These are phyloP conservation scores for Catalaphyllia jardinei DNA, from an alignment of 64 coral and sea anemone genomes.

Conservation along the genomic window DNA sequence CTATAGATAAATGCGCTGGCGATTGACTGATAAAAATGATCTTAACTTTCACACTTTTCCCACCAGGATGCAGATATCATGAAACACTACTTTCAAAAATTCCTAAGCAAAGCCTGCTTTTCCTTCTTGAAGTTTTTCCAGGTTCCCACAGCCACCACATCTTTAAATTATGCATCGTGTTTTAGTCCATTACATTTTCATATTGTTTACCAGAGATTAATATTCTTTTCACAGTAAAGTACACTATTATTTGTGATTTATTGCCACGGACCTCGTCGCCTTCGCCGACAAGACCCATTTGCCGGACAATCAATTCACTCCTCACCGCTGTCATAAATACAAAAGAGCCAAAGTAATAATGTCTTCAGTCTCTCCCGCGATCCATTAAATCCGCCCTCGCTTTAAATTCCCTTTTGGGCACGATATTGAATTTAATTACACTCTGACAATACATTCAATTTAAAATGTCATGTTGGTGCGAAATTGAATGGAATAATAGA, in stretches of 20 bases:
- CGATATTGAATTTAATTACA: conserved; percentile 23
- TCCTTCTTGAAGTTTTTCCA: not conserved
- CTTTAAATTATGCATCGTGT: conserved; percentile 8
- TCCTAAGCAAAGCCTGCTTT: not conserved
- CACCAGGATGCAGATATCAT: not conserved
- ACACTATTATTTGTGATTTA: not conserved
- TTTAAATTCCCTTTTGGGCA: not conserved
- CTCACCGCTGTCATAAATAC: not conserved
- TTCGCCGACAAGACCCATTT: not conserved
- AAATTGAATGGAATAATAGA: not conserved
- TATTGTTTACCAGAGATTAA: conserved; percentile 10
- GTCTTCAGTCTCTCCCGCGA: not conserved
- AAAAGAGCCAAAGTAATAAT: not conserved
- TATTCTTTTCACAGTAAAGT: not conserved
- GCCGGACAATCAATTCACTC: not conserved
- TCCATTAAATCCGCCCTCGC: not conserved
- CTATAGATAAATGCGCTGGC: no score
- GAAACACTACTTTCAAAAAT: not conserved
- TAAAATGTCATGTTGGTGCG: not conserved
- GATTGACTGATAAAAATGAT: not conserved
- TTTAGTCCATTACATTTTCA: not conserved
- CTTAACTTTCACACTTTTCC: not conserved
- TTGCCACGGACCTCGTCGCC: not conserved
- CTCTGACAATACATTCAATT: conserved; percentile 13
- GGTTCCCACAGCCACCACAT: not conserved